Base-by-base conservation (phyloP, 2,113 vertebrate species). In the Carassius carassius region DNA sequence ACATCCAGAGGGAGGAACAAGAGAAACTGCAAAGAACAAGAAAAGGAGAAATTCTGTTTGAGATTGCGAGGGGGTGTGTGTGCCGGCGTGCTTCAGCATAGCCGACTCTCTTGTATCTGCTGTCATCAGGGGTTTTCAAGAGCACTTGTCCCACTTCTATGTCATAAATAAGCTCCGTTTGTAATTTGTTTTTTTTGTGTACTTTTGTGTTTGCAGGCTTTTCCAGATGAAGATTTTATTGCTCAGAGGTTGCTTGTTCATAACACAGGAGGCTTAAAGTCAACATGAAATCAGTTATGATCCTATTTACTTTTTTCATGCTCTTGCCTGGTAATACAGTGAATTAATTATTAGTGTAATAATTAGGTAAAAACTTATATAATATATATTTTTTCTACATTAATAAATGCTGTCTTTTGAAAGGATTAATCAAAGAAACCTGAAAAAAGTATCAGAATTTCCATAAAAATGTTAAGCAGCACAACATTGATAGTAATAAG, bases 41-140 rank as follows among this genome's bases (percentile, higher is more conserved):
- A 78, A 78, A 62, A 41, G 56, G 6, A 65, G 79, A 70, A 81
- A 81, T 80, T 65, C 8, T 47, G 60, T 80, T 47, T 23, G 56
- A 69, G 44, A 10, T 29, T 51, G 37, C 6, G 37, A 14, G 60
- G n/a, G 78, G 76, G 35, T 11, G 14, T 77, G 23, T 51, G 23
- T 23, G 16, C 16, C 23, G 54, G 23, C 4, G 4, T 54, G 72
- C 11, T 14, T 74, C n/a, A 12, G 21, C 6, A 25, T 47, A 74
- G 23, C 5, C 5, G 5, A 49, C n/a, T 23, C 44, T 62, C 37
- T 63, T 25, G 13, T 47, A 29, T 79, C n/a, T 79, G 78, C 37
- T 11, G 14, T 62, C 37, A 79, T 79, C n/a, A 19, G 37, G n/a
- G 8, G 49, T 63, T 79, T 79, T 79, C 6, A 44, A 25, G 37